phyloP scores from a whole-genome alignment of 2,113 vertebrate genomes.

The Sturnus vulgaris region DNA sequence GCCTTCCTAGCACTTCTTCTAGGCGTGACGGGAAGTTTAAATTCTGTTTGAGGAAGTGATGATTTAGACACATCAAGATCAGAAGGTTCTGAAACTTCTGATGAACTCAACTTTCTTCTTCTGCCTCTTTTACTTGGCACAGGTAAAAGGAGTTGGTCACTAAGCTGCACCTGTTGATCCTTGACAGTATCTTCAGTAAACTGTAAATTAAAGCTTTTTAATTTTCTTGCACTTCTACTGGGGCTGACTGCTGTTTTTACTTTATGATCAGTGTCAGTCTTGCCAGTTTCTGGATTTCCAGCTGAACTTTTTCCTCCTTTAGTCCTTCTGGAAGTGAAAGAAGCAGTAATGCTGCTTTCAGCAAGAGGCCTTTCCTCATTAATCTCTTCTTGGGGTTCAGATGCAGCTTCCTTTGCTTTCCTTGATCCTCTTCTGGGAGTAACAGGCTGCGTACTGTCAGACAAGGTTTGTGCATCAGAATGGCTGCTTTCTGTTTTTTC shows the following conservation, averaged over 20 bases:
- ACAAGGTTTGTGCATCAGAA: background rate
- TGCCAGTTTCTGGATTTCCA: slow-evolving; percentile 22
- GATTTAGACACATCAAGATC: slow-evolving; percentile 22
- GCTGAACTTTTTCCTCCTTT: slow-evolving; percentile 31
- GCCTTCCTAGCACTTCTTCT: slow-evolving; percentile 65
- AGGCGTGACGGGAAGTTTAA: slow-evolving; percentile 31
- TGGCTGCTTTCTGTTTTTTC: background rate
- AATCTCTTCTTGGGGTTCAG: background rate
- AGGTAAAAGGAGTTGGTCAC: background rate
- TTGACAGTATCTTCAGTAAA: slow-evolving; percentile 48
- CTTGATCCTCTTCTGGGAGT: slow-evolving; percentile 44
- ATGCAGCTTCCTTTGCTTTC: slow-evolving; percentile 25
- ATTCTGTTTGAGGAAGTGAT: background rate
- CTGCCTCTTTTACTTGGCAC: slow-evolving; percentile 67
- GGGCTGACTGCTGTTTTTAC: slow-evolving; percentile 35
- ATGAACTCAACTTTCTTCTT: slow-evolving; percentile 35
- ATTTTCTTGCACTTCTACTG: slow-evolving; percentile 67
- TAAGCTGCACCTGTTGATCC: slow-evolving; percentile 42
- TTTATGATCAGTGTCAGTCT: slow-evolving; percentile 8
- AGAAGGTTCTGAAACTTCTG: slow-evolving; percentile 39
- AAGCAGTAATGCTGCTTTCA: background rate
- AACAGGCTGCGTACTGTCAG: fast-evolving
- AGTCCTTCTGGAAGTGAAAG: slow-evolving; percentile 37
- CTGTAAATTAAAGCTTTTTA: slow-evolving; percentile 52
- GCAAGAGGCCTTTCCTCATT: background rate